A percentile compares a stretch with the other conserved stretches of the same genome.
These are phyloP conservation scores for Nephrotoma flavescens DNA, from an alignment of 2,888 invertebrate genomes.

Conservation along the genomic window DNA sequence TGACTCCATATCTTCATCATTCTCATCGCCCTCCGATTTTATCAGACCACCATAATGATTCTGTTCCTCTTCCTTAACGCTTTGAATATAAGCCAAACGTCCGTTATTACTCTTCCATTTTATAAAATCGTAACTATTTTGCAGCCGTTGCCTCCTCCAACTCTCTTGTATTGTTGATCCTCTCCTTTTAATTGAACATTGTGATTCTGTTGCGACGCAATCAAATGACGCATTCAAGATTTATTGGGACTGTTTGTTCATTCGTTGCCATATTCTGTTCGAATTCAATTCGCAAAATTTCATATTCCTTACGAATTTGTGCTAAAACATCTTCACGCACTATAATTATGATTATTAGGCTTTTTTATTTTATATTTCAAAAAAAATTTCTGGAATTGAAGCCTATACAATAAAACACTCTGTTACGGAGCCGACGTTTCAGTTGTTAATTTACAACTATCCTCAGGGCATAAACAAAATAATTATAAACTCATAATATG, in stretches of 20 bases:
- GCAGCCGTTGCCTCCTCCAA: slow-evolving; percentile 44
- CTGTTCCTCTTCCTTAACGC: slow-evolving; percentile 24
- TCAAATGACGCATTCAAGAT: slow-evolving; percentile 91
- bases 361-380: too few species aligned
- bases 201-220: slow-evolving; percentile 97
- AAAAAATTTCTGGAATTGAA: too few species aligned
- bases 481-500: too few species aligned
- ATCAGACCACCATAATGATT: slow-evolving; percentile 16
- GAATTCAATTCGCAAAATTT: slow-evolving; percentile 92
- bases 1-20: slow-evolving; percentile 23
- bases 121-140: slow-evolving; percentile 34
- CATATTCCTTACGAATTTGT: too few species aligned
- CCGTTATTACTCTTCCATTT: slow-evolving; percentile 31
- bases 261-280: slow-evolving; percentile 96
- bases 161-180: slow-evolving; percentile 75
- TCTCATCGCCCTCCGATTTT: slow-evolving; percentile 24
- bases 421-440: too few species aligned
- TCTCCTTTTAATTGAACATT: slow-evolving; percentile 94
- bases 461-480: too few species aligned
- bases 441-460: too few species aligned
- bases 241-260: slow-evolving; percentile 96
- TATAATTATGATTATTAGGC: too few species aligned
- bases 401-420: too few species aligned
- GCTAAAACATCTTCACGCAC: too few species aligned
- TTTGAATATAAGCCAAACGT: too few species aligned